A percentile compares a stretch with the other conserved stretches of the same genome.
These are phyloP conservation scores for Papilio xuthus DNA, from an alignment of 1,140 invertebrate species.

Conservation along the genomic window DNA sequence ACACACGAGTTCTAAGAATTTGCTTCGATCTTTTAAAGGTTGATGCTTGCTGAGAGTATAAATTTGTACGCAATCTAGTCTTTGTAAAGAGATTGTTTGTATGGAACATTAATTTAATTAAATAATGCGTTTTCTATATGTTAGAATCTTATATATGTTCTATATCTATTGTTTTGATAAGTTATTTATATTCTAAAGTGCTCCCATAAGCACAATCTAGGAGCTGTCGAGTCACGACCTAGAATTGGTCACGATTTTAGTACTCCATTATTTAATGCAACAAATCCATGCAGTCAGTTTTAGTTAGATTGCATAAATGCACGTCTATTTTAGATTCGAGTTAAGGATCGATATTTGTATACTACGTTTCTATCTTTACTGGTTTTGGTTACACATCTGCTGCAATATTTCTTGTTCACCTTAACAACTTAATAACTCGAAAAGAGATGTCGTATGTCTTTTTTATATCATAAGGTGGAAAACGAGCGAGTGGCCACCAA, in stretches of 20 bases:
- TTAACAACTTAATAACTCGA: too few species aligned
- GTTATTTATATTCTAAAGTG: background rate
- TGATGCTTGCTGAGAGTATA: background rate
- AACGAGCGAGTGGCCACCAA: too few species aligned
- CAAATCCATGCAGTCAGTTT: background rate
- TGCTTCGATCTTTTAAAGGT: background rate
- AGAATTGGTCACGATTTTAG: background rate
- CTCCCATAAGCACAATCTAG: background rate
- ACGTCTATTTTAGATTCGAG: background rate
- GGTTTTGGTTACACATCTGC: background rate
- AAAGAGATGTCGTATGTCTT: too few species aligned
- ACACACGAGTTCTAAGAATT: background rate
- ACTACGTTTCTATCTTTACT: background rate
- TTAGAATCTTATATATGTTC: background rate
- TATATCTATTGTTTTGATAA: background rate
- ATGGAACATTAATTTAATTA: background rate
- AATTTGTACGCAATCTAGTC: background rate
- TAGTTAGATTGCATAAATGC: background rate
- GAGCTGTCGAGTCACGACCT: background rate
- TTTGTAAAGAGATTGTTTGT: background rate
- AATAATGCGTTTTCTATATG: background rate
- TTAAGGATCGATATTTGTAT: background rate
- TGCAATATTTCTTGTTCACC: too few species aligned
- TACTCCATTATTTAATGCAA: constrained; percentile 1
- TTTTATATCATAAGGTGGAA: too few species aligned